These are phyloP conservation scores for Osmerus mordax DNA, from an alignment of 2,113 vertebrate genomes.

Conservation along the genomic window DNA sequence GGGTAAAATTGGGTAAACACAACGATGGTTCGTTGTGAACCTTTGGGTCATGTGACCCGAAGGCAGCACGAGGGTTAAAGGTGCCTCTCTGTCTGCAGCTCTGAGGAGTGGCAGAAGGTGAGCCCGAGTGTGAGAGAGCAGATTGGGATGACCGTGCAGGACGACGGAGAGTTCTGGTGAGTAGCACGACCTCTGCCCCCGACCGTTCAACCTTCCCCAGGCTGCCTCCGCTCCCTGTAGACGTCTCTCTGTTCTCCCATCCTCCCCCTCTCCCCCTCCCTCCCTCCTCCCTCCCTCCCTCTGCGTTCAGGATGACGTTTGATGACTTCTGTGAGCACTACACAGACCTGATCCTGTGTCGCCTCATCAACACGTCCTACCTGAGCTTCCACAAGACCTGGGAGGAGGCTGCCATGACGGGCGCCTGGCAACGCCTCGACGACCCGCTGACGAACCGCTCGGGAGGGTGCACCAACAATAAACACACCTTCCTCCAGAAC, in stretches of 20 bases:
- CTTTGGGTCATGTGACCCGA: too few relatives aligned
- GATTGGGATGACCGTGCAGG: constrained; percentile 89
- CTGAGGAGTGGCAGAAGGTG: constrained; percentile 96
- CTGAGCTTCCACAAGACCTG: constrained; percentile 98
- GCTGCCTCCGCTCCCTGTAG: too few relatives aligned
- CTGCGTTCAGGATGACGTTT: constrained; percentile 87
- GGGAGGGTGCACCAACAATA: constrained; percentile 93
- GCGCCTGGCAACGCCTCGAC: constrained; percentile 78
- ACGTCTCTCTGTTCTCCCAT: background rate
- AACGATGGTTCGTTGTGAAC: too few relatives aligned
- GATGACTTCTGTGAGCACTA: constrained; percentile 92
- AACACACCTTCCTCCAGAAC: constrained; percentile 91
- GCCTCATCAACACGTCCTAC: constrained; percentile 94
- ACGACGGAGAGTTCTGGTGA: constrained; percentile 98
- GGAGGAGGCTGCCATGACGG: constrained; percentile 87
- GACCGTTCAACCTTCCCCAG: background rate
- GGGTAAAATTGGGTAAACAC: too few relatives aligned
- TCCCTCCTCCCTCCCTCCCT: background rate
- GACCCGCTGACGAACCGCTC: constrained; percentile 84
- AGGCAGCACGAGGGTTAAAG: too few relatives aligned
- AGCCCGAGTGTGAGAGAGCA: constrained; percentile 94
- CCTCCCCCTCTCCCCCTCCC: background rate
- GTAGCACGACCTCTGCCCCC: background rate
- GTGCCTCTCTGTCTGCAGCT: constrained; percentile 65
- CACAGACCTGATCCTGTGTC: constrained; percentile 94